Evolutionary conservation across 2,888 invertebrate species (phyloP), one percentile per base, ranked within the genome.

Genomic region (Eupithecia subfuscata): DNA sequence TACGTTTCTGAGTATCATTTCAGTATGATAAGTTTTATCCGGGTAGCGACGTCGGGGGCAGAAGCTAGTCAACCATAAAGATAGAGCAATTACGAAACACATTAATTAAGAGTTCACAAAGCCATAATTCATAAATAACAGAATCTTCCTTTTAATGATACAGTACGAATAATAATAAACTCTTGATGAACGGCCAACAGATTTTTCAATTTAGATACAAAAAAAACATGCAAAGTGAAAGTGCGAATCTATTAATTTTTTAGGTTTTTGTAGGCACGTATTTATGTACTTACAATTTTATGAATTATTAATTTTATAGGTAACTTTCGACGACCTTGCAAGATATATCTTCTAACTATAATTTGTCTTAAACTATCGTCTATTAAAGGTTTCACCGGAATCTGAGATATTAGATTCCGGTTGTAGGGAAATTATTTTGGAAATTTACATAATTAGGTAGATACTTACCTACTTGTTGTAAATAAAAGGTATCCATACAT

Each of bases 171-270:
- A 73, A 75, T 75, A 76, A 69, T 81, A 78, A 78, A 64, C 34
- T 76, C 73, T 71, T 79, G 77, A 79, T 78, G 74, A 74, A 77
- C 45, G 76, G 69, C 70, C 65, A 48, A 75, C 45, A 70, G 72
- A 74, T 76, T 74, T 75, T 79, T 78, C 75, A 75, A 78, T 79
- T 78, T 77, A 76, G 69, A 77, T 74, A 78, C 70, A 67, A 18
- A 78, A 78, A 76, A 70, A 25, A 71, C 75, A 75, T 73, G 69
- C 74, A 8, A 70, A 76, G 80, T 77, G 80, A 81, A 80, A 81
- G 81, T 77, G 34, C 37, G 73, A 73, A 79, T 74, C 12, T 48
- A 75, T 74, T 73, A 71, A 56, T 48, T 71, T 75, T 71, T 40
- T 70, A 40, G 67, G 67, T 71, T 71, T 69, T 64, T 69, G 16